Evolutionary conservation across 2,888 invertebrate genomes (phyloP), one percentile per base, ranked within the genome.

Genomic region (Glyphotaelius pellucidus): DNA sequence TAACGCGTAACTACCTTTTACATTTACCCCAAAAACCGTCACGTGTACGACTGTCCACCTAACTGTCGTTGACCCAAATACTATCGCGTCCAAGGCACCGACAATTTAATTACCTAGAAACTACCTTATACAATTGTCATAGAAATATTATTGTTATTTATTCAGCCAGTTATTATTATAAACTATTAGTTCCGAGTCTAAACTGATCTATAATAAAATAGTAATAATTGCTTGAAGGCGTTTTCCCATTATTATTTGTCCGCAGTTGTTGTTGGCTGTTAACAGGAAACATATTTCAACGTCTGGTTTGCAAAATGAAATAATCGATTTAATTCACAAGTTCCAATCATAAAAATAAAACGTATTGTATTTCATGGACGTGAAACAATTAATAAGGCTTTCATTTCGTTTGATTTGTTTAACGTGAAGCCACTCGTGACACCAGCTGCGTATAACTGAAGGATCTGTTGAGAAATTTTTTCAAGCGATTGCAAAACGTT

Each of bases 231-330:
- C 67, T 67, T 25, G 25, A 25, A 32, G 81, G 81, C 81, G 81
- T 81, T 81, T 32, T 32, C 81, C 30, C 81, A 81, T 81, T 67
- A 67, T 67, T 81, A 67, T 67, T 81, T 81, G 81, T 81, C 81
- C 32, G 81, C 32, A 32, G 32, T 31, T 14, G 81, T 81, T 81
- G 81, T 31, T 32, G 31, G 15, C 31, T 32, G 81, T 31, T 31
- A 31, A 15, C 81, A 81, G 81, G 81, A 81, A 81, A 81, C 81
- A 81, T 81, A 81, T 81, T 81, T 81, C 81, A 81, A 81, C 7
- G 81, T 81, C 81, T 81, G 67, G 67, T 67, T 67, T 67, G 67
- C 67, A 25, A 67, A 67, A 67, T 67, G 67, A 67, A n/a, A 67
- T 67, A 67, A 67, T 25, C 67, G 67, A 67, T 67, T 25, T 67